These are phyloP conservation scores for Cyclina sinensis DNA, from an alignment of 1,140 invertebrate species.

Conservation along the genomic window DNA sequence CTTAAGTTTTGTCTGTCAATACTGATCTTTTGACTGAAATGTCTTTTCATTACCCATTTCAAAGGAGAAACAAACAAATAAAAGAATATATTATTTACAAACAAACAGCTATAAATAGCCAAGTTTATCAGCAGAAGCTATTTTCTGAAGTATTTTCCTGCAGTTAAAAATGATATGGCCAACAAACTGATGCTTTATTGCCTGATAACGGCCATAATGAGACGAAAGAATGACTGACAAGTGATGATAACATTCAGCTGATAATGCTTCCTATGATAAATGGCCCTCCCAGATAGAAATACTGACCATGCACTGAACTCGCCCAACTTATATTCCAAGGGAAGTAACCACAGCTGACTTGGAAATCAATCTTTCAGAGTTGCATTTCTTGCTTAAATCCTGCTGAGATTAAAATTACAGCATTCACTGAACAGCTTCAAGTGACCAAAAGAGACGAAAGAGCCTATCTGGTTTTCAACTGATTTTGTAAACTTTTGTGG, in stretches of 20 bases:
- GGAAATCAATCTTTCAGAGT: background rate
- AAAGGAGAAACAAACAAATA: background rate
- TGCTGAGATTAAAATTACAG: no score
- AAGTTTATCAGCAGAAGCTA: background rate
- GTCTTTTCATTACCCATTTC: no score
- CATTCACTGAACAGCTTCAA: no score
- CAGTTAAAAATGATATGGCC: slow-evolving; percentile 11
- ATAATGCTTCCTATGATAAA: slow-evolving; percentile 14
- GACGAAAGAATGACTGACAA: slow-evolving; percentile 6
- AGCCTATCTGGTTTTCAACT: no score
- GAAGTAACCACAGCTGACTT: background rate
- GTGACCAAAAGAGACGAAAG: no score
- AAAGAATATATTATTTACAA: slow-evolving; percentile 9
- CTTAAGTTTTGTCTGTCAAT: no score
- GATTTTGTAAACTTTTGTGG: no score
- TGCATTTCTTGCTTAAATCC: background rate
- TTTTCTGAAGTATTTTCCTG: background rate
- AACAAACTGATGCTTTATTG: background rate
- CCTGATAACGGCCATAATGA: background rate
- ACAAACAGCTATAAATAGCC: background rate
- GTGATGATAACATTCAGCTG: slow-evolving; percentile 5
- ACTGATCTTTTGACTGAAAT: no score
- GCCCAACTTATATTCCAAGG: background rate
- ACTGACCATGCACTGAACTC: background rate
- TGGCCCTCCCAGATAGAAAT: slow-evolving; percentile 6